A percentile compares a stretch with the other conserved stretches of the same genome.
Conservation (phyloP, 1,140 invertebrate genomes). For the Trichomalopsis sarcophagae region DNA sequence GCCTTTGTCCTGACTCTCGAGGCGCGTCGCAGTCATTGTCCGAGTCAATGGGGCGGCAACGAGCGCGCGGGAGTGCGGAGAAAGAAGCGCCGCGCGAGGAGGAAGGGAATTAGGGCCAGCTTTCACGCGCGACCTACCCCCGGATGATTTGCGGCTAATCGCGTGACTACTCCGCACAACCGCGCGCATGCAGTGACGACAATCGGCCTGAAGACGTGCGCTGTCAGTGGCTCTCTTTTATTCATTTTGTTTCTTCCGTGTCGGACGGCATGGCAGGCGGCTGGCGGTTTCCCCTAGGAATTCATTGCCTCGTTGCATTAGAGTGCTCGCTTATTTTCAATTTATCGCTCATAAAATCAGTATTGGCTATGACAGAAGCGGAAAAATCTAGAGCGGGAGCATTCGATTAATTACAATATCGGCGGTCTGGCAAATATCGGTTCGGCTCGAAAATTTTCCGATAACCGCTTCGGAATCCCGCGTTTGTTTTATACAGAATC, state of each 20-base stretch:
- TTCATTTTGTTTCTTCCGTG: background rate
- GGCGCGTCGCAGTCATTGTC: slow-evolving; percentile 15
- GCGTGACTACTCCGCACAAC: background rate
- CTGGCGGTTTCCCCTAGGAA: too few species aligned
- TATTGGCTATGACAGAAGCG: too few species aligned
- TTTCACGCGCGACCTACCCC: slow-evolving; percentile 2
- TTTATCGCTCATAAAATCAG: too few species aligned
- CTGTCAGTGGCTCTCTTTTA: background rate
- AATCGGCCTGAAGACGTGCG: background rate
- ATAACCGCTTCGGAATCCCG: background rate
- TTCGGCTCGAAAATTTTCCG: background rate
- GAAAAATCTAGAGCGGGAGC: too few species aligned
- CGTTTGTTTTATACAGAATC: too few species aligned
- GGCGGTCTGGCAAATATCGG: background rate
- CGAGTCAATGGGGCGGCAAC: slow-evolving; percentile 41
- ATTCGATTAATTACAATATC: too few species aligned
- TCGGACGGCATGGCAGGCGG: background rate
- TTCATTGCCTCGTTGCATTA: too few species aligned
- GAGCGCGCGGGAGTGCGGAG: background rate
- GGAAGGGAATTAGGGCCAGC: background rate
- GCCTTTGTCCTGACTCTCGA: background rate
- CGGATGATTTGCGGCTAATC: slow-evolving; percentile 16
- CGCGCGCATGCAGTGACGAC: background rate
- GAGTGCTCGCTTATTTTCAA: too few species aligned
- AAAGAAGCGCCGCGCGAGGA: background rate